A percentile compares a stretch with the other conserved stretches of the same genome.
Conservation (phyloP, 2,113 vertebrate genomes). For the Lates calcarifer region DNA sequence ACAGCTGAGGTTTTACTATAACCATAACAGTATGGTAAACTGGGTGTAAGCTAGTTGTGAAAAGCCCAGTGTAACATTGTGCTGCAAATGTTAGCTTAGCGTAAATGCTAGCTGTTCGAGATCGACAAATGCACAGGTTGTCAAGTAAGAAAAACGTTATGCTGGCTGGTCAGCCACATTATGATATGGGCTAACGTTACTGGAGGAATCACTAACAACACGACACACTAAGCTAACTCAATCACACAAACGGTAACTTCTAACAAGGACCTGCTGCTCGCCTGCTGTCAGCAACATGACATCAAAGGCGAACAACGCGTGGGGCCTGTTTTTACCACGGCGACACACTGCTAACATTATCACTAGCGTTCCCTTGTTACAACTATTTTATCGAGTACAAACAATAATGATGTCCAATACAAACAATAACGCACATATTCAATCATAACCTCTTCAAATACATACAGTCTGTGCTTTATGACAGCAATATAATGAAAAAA, state of each 20-base stretch:
- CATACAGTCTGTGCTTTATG: background rate
- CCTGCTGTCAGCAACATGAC: conserved; percentile 68
- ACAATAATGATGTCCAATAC: background rate
- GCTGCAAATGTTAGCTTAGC: conserved; percentile 40
- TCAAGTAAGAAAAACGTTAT: background rate
- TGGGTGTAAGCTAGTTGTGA: background rate
- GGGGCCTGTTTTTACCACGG: conserved; percentile 69
- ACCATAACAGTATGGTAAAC: background rate
- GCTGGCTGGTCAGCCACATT: too few relatives aligned
- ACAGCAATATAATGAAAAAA: conserved; percentile 3
- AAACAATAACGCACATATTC: background rate
- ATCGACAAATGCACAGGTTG: conserved; percentile 12
- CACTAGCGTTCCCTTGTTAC: background rate
- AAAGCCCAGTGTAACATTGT: background rate
- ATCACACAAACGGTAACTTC: background rate
- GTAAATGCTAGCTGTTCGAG: conserved; percentile 11
- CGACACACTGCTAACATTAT: conserved; percentile 37
- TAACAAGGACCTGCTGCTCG: conserved; percentile 17
- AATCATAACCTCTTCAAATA: background rate
- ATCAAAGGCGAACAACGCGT: conserved; percentile 70
- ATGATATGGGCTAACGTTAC: background rate
- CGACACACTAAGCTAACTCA: background rate
- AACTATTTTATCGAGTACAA: background rate
- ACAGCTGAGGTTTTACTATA: conserved; percentile 10
- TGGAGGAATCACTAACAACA: background rate